phyloP scores from a whole-genome alignment of 1,140 invertebrate species.

The Metopolophium dirhodum region DNA sequence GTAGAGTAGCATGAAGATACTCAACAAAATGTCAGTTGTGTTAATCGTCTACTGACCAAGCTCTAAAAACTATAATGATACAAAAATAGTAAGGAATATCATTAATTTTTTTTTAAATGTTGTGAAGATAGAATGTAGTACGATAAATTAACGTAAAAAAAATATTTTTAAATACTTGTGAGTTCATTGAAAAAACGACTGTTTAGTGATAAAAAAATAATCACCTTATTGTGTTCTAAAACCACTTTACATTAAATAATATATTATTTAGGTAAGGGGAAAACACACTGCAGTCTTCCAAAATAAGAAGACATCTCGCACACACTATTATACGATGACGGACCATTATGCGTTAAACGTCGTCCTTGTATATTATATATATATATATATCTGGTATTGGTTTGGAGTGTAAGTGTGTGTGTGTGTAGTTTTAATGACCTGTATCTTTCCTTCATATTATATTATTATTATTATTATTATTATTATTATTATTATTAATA shows the following conservation, averaged over 20 bases:
- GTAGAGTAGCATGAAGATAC: no score
- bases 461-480: not conserved
- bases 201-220: not conserved
- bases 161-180: not conserved
- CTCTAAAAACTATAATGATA: no score
- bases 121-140: not conserved
- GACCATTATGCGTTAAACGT: not conserved
- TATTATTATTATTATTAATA: conserved; percentile 8
- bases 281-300: not conserved
- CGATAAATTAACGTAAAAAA: not conserved
- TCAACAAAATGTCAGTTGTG: no score
- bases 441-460: not conserved
- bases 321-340: not conserved
- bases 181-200: not conserved
- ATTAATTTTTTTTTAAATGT: not conserved
- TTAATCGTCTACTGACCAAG: no score
- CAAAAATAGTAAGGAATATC: no score
- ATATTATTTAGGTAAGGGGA: not conserved
- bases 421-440: not conserved
- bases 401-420: no score
- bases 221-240: not conserved
- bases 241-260: not conserved
- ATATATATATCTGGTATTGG: not conserved
- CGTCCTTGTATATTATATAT: not conserved
- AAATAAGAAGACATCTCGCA: not conserved